Conservation (phyloP, 2,113 vertebrate species). For the Corythaixoides concolor region DNA sequence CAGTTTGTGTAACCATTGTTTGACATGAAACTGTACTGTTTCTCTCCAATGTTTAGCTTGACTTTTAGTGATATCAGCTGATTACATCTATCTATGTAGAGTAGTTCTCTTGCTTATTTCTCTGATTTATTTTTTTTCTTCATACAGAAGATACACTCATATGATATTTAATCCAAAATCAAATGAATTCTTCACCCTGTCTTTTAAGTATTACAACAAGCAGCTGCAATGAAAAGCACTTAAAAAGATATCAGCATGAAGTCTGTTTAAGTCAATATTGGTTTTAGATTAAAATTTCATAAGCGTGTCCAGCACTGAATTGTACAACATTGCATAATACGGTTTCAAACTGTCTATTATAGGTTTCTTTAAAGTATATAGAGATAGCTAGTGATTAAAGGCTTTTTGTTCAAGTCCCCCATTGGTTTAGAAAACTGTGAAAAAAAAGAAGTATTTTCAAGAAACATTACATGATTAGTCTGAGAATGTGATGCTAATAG, state of each 20-base stretch:
- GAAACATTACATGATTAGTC: neutral
- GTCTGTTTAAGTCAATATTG: conserved; percentile 35
- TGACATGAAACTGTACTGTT: neutral
- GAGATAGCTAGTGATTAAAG: conserved; percentile 27
- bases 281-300: conserved; percentile 53
- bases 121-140: neutral
- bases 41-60: neutral
- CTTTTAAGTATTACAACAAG: neutral
- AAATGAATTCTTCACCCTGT: neutral
- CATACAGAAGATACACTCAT: neutral
- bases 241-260: conserved; percentile 30
- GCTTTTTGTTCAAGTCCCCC: neutral
- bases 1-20: neutral
- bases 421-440: neutral
- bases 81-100: neutral
- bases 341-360: conserved; percentile 5
- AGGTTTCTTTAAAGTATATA: conserved; percentile 22
- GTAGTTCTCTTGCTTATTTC: neutral
- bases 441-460: conserved; percentile 2
- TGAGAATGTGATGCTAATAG: neutral
- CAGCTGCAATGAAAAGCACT: neutral
- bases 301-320: conserved; percentile 25
- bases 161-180: neutral
- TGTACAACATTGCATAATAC: conserved; percentile 11
- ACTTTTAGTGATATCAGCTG: neutral